Percentiles rank a stretch among this genome's conserved stretches.
Evolutionary conservation across 2,797 vertebrate species (phyloP).

Genomic region (Manis pentadactyla): DNA sequence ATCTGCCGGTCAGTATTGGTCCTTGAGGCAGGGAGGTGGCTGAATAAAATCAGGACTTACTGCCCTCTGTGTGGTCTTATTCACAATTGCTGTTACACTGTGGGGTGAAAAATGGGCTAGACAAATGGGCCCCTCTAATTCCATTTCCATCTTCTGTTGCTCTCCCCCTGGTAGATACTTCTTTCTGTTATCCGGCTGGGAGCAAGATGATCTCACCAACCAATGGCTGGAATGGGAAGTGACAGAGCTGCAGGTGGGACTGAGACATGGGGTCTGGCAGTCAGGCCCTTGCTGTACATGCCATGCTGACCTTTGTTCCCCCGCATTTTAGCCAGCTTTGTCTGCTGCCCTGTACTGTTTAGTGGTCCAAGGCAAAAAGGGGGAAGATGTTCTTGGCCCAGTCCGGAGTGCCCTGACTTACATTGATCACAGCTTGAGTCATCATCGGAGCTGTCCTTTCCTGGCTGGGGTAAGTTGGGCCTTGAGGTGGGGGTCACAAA

Average conservation of each 20-base stretch:
- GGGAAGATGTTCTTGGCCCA: conserved; percentile 84
- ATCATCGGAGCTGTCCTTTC: conserved; percentile 85
- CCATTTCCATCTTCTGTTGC: background rate
- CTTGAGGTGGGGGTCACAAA: background rate
- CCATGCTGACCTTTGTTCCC: background rate
- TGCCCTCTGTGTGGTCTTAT: conserved; percentile 16
- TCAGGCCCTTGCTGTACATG: background rate
- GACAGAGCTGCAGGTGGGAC: conserved; percentile 92
- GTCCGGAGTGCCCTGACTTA: conserved; percentile 87
- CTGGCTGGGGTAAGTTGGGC: conserved; percentile 89
- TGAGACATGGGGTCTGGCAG: background rate
- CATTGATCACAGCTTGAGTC: conserved; percentile 90
- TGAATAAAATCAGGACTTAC: background rate
- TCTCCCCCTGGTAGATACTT: conserved; percentile 89
- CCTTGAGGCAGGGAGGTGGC: background rate
- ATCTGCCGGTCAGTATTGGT: conserved; percentile 93
- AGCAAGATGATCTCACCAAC: conserved; percentile 86
- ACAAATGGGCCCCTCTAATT: background rate
- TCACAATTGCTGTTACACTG: background rate
- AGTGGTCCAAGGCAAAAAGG: conserved; percentile 90
- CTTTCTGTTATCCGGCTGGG: conserved; percentile 89
- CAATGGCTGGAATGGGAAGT: conserved; percentile 97
- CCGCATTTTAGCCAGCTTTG: conserved; percentile 88
- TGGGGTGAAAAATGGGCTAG: background rate
- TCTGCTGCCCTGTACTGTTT: conserved; percentile 88